Evolutionary conservation across 1,140 invertebrate species (phyloP).

Genomic region (Drosophila paulistorum): DNA sequence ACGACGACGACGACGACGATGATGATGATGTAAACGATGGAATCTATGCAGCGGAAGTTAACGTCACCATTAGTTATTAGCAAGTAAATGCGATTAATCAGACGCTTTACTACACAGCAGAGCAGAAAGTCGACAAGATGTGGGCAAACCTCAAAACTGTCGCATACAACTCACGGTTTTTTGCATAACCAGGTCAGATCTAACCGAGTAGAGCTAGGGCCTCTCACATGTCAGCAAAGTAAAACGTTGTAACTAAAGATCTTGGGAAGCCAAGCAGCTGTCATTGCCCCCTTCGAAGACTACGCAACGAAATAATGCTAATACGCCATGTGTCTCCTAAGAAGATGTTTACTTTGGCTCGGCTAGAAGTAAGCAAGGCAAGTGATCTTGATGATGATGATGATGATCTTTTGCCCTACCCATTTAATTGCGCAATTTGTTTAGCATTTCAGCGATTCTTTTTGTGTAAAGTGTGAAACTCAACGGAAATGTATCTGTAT

Average conservation of each 20-base stretch:
- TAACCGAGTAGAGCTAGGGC: neutral
- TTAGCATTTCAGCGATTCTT: conserved; percentile 52
- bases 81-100: conserved; percentile 59
- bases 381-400: too few species aligned
- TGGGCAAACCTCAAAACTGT: conserved; percentile 12
- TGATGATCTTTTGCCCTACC: conserved; percentile 3
- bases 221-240: neutral
- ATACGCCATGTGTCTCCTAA: conserved; percentile 11
- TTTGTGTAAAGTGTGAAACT: conserved; percentile 41
- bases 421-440: conserved; percentile 63
- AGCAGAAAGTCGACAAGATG: neutral
- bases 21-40: conserved; percentile 8
- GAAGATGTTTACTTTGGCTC: conserved; percentile 7
- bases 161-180: neutral
- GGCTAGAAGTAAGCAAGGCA: neutral
- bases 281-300: neutral
- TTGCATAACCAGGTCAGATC: conserved; percentile 2
- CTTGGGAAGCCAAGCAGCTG: conserved; percentile 46
- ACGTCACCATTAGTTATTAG: conserved; percentile 55
- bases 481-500: conserved; percentile 43
- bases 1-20: neutral
- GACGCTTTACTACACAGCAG: conserved; percentile 9
- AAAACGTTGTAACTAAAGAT: conserved; percentile 28
- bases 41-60: conserved; percentile 49
- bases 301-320: conserved; percentile 7